A percentile compares a stretch with the other conserved stretches of the same genome.
phyloP scores from a whole-genome alignment of 2,113 vertebrate genomes.

The Amphiprion ocellaris region DNA sequence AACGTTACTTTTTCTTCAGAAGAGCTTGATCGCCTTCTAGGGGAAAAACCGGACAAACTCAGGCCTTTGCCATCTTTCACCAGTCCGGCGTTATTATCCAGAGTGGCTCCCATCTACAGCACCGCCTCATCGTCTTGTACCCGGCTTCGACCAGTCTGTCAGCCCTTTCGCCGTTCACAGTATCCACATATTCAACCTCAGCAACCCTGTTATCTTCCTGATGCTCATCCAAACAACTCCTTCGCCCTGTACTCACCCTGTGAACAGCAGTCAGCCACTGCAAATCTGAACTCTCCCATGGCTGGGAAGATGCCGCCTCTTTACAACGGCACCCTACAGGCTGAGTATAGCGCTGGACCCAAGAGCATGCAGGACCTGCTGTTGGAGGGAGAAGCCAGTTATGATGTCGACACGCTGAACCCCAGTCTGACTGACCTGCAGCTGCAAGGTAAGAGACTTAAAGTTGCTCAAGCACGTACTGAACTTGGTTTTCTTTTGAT shows the following conservation, averaged over 20 bases:
- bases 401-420: constrained; percentile 92
- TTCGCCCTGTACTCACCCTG: constrained; percentile 82
- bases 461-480: no score
- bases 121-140: constrained; percentile 70
- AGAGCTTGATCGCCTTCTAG: constrained; percentile 92
- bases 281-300: constrained; percentile 81
- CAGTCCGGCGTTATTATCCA: constrained; percentile 52
- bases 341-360: constrained; percentile 77
- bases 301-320: constrained; percentile 87
- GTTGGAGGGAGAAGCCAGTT: constrained; percentile 89
- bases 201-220: constrained; percentile 59
- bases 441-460: constrained; percentile 85
- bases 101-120: constrained; percentile 59
- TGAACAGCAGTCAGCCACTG: constrained; percentile 78
- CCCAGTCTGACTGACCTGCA: constrained; percentile 95
- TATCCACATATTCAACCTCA: constrained; percentile 67
- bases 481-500: no score
- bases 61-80: constrained; percentile 75
- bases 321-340: constrained; percentile 80
- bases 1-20: constrained; percentile 79
- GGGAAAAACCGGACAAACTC: constrained; percentile 87
- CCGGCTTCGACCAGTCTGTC: constrained; percentile 69
- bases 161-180: constrained; percentile 63
- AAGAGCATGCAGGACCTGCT: constrained; percentile 88
- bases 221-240: constrained; percentile 70